Conservation (phyloP, 2,113 vertebrate species). For the Hyaena hyaena region DNA sequence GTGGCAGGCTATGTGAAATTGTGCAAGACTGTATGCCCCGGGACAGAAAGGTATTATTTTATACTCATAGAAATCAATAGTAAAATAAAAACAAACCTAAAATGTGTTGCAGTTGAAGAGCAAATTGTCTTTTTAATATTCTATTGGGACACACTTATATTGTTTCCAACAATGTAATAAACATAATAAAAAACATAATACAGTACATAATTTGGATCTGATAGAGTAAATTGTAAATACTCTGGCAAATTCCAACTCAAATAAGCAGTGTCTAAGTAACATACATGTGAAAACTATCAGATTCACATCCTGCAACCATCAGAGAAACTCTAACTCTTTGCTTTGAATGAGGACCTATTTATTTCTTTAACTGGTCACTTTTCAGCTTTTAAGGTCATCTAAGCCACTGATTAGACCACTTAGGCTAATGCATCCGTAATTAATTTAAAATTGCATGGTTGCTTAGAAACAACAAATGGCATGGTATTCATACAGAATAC, state of each 20-base stretch:
- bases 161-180: constrained; percentile 53
- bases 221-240: constrained; percentile 54
- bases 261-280: constrained; percentile 62
- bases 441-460: constrained; percentile 46
- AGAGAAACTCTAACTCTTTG: constrained; percentile 55
- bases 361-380: constrained; percentile 41
- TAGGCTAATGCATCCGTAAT: constrained; percentile 26
- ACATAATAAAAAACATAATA: constrained; percentile 57
- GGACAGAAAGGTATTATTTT: neutral
- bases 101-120: constrained; percentile 12
- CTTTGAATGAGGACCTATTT: neutral
- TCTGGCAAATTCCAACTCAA: constrained; percentile 55
- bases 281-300: constrained; percentile 18
- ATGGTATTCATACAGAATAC: neutral
- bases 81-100: constrained; percentile 59
- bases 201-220: constrained; percentile 54
- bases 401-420: neutral
- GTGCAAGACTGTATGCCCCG: neutral
- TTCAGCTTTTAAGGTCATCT: constrained; percentile 19
- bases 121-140: constrained; percentile 2
- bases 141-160: constrained; percentile 33
- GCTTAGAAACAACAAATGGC: neutral
- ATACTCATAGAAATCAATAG: neutral
- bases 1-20: neutral
- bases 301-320: constrained; percentile 13